These are phyloP conservation scores for Aphodius sticticus DNA, from an alignment of 2,888 invertebrate species.

Conservation along the genomic window DNA sequence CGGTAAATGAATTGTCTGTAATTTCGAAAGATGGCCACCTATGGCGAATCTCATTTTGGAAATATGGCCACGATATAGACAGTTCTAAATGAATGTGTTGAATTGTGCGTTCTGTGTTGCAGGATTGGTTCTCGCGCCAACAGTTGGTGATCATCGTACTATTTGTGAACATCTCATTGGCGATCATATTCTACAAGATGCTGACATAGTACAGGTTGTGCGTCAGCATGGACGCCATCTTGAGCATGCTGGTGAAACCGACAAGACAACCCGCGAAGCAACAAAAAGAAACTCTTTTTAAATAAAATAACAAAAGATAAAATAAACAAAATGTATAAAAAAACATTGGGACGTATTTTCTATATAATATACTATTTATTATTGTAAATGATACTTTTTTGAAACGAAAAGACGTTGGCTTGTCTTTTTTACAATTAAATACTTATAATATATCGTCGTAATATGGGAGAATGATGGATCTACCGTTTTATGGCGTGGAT, in stretches of 20 bases:
- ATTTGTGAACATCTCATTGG: slow-evolving; percentile 93
- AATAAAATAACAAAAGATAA: slow-evolving; percentile 21
- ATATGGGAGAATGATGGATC: slow-evolving; percentile 17
- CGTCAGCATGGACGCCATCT: slow-evolving; percentile 48
- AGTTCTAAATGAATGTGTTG: not conserved
- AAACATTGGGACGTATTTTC: slow-evolving; percentile 30
- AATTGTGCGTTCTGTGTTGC: slow-evolving; percentile 54
- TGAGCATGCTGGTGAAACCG: slow-evolving; percentile 14
- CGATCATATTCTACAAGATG: slow-evolving; percentile 95
- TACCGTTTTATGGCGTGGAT: slow-evolving; percentile 42
- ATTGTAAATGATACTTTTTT: not conserved
- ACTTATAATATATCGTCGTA: slow-evolving; percentile 33
- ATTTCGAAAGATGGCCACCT: too few species aligned
- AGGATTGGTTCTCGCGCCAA: slow-evolving; percentile 97
- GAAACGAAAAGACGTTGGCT: slow-evolving; percentile 29
- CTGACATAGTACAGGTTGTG: slow-evolving; percentile 84
- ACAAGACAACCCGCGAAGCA: slow-evolving; percentile 13
- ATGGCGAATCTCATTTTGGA: not conserved
- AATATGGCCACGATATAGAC: not conserved
- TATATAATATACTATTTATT: slow-evolving; percentile 4
- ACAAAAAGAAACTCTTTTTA: slow-evolving; percentile 19
- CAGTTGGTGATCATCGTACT: slow-evolving; percentile 93
- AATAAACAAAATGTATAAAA: slow-evolving; percentile 23
- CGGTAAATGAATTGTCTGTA: too few species aligned
- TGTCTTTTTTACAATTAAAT: slow-evolving; percentile 31